Conservation (phyloP, 2,797 vertebrate genomes). For the Nannoperca australis region DNA sequence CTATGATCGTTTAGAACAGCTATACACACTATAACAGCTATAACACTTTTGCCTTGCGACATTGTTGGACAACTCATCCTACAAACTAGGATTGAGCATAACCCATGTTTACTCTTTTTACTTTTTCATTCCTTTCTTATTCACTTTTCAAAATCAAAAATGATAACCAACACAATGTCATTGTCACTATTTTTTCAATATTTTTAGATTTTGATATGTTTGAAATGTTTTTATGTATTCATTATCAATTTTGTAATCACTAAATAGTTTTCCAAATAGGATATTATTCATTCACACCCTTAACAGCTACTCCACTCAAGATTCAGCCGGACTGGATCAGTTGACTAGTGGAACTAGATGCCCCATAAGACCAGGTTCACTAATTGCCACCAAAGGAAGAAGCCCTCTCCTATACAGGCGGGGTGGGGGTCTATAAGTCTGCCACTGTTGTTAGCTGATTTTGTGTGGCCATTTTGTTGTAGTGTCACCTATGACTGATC, state of each 20-base stretch:
- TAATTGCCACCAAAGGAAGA: slow-evolving; percentile 43
- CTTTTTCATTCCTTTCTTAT: background rate
- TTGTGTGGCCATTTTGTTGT: slow-evolving; percentile 65
- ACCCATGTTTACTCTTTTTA: background rate
- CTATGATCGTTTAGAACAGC: background rate
- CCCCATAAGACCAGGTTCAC: slow-evolving; percentile 41
- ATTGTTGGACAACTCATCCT: background rate
- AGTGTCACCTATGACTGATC: slow-evolving; percentile 81
- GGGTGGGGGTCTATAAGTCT: slow-evolving; percentile 33
- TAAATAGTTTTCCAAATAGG: background rate
- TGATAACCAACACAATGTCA: background rate
- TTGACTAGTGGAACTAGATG: slow-evolving; percentile 24
- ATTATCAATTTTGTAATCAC: background rate
- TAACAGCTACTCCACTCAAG: background rate
- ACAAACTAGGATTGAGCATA: background rate
- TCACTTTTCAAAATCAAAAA: slow-evolving; percentile 7
- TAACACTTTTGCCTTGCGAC: background rate
- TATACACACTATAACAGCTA: background rate
- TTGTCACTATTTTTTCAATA: background rate
- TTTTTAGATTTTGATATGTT: background rate
- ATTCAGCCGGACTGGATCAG: background rate
- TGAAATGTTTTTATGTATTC: background rate
- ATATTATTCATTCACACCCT: background rate
- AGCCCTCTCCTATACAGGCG: slow-evolving; percentile 10
- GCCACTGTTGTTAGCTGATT: slow-evolving; percentile 62